Conservation (phyloP, 2,888 invertebrate genomes). For the Matsumyia berberina region DNA sequence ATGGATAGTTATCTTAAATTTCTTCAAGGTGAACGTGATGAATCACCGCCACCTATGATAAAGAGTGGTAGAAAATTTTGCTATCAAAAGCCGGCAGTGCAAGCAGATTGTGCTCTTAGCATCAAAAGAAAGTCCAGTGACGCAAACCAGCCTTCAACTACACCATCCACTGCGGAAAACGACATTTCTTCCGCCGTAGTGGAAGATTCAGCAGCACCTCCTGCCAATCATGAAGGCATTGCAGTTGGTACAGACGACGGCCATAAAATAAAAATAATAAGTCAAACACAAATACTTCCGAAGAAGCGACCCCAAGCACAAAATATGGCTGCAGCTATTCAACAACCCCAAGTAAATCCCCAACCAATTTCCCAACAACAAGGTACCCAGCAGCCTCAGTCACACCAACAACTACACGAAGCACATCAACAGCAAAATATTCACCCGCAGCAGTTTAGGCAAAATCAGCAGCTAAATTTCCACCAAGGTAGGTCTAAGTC, state of each 20-base stretch:
- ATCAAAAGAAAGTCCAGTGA: constrained; percentile 58
- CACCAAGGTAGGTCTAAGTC: constrained; percentile 57
- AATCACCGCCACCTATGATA: constrained; percentile 89
- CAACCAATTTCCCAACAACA: constrained; percentile 60
- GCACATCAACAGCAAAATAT: constrained; percentile 82
- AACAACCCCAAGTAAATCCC: constrained; percentile 78
- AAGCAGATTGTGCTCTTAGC: constrained; percentile 22
- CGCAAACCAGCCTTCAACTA: constrained; percentile 6
- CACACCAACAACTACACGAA: constrained; percentile 83
- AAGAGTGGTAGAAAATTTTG: constrained; percentile 82
- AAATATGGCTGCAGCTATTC: constrained; percentile 82
- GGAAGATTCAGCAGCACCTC: constrained; percentile 84
- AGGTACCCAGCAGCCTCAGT: constrained; percentile 81
- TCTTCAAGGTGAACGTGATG: constrained; percentile 89
- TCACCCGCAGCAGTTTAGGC: constrained; percentile 78
- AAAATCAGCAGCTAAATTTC: constrained; percentile 72
- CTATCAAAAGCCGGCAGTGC: constrained; percentile 79
- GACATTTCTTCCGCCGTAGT: constrained; percentile 77
- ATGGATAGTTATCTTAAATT: constrained; percentile 95
- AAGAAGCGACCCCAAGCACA: constrained; percentile 84
- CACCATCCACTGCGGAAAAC: not conserved
- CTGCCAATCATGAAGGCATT: constrained; percentile 80
- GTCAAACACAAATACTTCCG: constrained; percentile 83
- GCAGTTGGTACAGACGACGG: constrained; percentile 80
- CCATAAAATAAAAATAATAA: constrained; percentile 83